Evolutionary conservation across 2,797 vertebrate species (phyloP).

Genomic region (Platalea minor): DNA sequence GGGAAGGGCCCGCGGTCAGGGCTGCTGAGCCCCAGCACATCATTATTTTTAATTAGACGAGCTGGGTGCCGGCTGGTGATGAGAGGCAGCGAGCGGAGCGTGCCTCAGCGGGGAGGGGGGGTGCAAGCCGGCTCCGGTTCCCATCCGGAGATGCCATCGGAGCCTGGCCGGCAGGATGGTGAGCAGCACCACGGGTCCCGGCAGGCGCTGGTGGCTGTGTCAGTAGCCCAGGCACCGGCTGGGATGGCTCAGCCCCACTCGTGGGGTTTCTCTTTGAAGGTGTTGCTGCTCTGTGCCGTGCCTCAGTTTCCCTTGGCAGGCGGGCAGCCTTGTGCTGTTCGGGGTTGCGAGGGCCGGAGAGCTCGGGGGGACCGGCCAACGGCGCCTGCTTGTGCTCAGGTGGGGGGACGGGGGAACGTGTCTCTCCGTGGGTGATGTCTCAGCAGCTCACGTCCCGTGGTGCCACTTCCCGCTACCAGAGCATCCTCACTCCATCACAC

Average conservation of each 20-base stretch:
- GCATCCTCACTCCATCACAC: fast-evolving
- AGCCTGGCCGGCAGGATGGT: fast-evolving
- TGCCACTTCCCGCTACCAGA: fast-evolving
- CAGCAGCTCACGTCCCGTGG: neutral
- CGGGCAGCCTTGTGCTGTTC: fast-evolving
- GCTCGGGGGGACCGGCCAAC: neutral
- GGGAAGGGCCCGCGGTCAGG: neutral
- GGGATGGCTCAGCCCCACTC: neutral
- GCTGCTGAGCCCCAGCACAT: neutral
- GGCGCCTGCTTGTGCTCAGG: fast-evolving
- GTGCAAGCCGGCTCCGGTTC: fast-evolving
- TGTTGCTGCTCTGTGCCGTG: fast-evolving
- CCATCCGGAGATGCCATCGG: neutral
- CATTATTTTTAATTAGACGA: neutral
- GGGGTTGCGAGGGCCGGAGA: fast-evolving
- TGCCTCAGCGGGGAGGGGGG: neutral
- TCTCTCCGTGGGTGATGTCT: neutral
- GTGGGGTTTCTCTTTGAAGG: neutral
- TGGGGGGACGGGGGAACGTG: fast-evolving
- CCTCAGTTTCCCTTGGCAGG: neutral
- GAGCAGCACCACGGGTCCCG: fast-evolving
- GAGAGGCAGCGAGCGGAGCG: neutral
- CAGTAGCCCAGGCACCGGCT: neutral
- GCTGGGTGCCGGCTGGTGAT: neutral
- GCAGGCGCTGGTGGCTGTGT: neutral